These are phyloP conservation scores for Eumacrocentrus americanus DNA, from an alignment of 2,888 invertebrate genomes.

Conservation along the genomic window DNA sequence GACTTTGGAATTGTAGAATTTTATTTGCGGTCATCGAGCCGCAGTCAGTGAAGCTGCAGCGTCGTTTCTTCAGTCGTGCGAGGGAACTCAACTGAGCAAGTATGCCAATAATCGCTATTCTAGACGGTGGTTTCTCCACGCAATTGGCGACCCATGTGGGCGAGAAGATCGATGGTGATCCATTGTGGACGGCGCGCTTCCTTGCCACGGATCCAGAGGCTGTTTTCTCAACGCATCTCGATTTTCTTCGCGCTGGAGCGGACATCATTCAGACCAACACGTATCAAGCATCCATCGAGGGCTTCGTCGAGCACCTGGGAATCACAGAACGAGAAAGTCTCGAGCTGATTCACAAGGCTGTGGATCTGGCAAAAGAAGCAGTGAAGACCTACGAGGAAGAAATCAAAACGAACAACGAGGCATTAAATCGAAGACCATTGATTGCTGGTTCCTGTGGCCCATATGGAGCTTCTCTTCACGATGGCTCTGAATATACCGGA, in stretches of 20 bases:
- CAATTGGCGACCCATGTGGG: constrained; percentile 78
- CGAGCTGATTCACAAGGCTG: constrained; percentile 75
- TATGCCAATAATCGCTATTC: constrained; percentile 45
- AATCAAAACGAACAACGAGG: constrained; percentile 16
- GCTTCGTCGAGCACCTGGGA: constrained; percentile 74
- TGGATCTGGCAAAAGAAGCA: constrained; percentile 75
- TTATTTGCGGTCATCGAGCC: too few relatives aligned
- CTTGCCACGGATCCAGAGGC: constrained; percentile 79
- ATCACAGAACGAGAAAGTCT: constrained; percentile 71
- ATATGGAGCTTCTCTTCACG: constrained; percentile 86
- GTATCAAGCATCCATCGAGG: constrained; percentile 74
- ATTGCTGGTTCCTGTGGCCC: constrained; percentile 90
- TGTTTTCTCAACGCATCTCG: constrained; percentile 78
- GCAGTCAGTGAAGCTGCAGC: too few relatives aligned
- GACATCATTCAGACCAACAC: constrained; percentile 87
- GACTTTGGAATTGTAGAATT: too few relatives aligned
- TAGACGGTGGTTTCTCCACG: constrained; percentile 80
- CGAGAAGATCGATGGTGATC: constrained; percentile 79
- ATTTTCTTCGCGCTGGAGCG: constrained; percentile 83
- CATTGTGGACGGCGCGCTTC: constrained; percentile 85
- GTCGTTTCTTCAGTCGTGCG: too few relatives aligned
- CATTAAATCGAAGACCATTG: constrained; percentile 66
- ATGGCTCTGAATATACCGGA: constrained; percentile 91
- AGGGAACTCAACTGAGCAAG: constrained; percentile 14
- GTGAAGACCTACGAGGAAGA: constrained; percentile 51